Base-by-base conservation (phyloP, 2,888 invertebrate species). In the Adelphocoris suturalis region DNA sequence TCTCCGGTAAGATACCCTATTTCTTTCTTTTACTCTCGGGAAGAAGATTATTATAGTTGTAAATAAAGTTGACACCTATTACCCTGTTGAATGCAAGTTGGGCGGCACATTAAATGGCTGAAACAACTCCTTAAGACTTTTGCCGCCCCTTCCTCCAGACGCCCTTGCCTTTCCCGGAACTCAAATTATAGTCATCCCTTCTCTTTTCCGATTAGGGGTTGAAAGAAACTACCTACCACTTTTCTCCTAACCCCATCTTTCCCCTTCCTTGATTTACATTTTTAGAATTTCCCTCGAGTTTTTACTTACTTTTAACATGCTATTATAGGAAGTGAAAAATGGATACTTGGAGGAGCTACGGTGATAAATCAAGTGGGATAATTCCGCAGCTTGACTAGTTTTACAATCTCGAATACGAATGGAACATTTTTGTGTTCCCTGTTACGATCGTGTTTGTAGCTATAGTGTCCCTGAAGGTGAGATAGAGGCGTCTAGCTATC, bases 1-100 rank as follows among this genome's bases (percentile, higher is more conserved):
- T 23, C 68, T 9, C 19, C 68, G 19, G 12, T 19, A 23, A 68
- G 23, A 23, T 13, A 9, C 23, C 68, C 68, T 27, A 68, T 68
- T 23, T 19, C 68, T 68, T 3, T 23, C 68, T 68, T 68, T 68
- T 68, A 68, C 68, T 68, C 68, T 23, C 68, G 9, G 68, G 23
- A 68, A 68, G 23, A n/a, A 68, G 68, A 68, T 68, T 68, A 68
- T 68, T 68, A 68, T 68, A 68, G 68, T 68, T 68, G 68, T 68
- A 68, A 68, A 68, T 68, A 68, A 68, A 68, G 68, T 68, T 68
- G 68, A 68, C 68, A 68, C 68, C 68, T 68, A 68, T 68, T 68
- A 68, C 68, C 68, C 68, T 1, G 68, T 68, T 68, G 68, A 23
- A 23, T 19, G 68, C 19, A 68, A 68, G 23, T 68, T 23, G 68